Conservation (phyloP, 2,888 invertebrate genomes). For the Ganaspis brasiliensis region DNA sequence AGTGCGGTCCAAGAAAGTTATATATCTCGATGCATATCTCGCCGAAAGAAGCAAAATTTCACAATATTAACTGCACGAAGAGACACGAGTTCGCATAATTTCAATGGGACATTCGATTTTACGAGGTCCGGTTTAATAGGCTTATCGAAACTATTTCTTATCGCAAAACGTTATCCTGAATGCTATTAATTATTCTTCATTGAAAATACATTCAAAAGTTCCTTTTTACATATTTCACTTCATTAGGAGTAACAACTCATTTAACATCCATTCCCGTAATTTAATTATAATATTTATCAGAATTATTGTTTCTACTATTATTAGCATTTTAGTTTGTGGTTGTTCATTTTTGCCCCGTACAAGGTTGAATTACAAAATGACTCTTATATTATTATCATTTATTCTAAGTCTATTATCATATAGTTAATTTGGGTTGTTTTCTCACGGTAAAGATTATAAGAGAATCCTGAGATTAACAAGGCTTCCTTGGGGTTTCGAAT, state of each 20-base stretch:
- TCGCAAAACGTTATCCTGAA: not conserved
- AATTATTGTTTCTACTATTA: no score
- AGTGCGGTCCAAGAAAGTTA: not conserved
- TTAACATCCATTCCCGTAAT: no score
- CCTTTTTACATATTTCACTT: no score
- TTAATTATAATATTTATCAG: no score
- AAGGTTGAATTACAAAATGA: no score
- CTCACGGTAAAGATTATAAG: slow-evolving; percentile 20
- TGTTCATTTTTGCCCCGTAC: no score
- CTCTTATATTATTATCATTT: no score
- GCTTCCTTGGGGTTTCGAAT: slow-evolving; percentile 8
- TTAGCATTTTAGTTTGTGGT: no score
- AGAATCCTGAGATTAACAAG: not conserved
- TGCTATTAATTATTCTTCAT: no score
- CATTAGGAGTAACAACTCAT: no score
- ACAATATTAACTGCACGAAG: slow-evolving; percentile 7
- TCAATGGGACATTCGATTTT: slow-evolving; percentile 20
- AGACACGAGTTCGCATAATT: slow-evolving; percentile 24
- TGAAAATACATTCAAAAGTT: no score
- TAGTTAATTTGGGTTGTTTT: not conserved
- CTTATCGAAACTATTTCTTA: slow-evolving; percentile 9
- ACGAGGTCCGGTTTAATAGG: slow-evolving; percentile 4
- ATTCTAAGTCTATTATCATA: no score
- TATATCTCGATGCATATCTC: slow-evolving; percentile 25
- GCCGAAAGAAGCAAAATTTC: not conserved